These are phyloP conservation scores for Platorchestia sp. DNA, from an alignment of 1,140 invertebrate species.

Conservation along the genomic window DNA sequence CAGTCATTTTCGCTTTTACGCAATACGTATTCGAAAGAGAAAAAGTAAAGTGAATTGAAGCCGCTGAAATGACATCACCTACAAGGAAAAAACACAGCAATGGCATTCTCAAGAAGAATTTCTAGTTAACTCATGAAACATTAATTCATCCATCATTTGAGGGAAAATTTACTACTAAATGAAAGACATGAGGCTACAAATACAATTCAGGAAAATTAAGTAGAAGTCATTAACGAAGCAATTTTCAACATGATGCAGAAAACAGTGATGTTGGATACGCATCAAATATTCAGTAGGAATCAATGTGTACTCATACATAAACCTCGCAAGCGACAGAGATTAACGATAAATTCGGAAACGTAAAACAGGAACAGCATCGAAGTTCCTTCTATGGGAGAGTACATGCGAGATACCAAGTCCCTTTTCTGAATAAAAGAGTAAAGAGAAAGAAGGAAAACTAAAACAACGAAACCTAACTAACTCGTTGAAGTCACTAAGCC, in stretches of 20 bases:
- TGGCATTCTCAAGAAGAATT: not conserved
- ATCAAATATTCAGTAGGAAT: not conserved
- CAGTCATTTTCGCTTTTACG: not conserved
- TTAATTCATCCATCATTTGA: not conserved
- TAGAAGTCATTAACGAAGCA: not conserved
- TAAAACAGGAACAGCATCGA: not conserved
- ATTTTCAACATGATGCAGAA: not conserved
- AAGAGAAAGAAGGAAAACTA: not conserved
- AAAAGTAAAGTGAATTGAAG: too few relatives aligned
- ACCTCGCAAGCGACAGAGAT: not conserved
- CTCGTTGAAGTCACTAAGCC: not conserved
- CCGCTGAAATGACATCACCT: not conserved
- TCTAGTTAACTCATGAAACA: not conserved
- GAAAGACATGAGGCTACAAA: not conserved
- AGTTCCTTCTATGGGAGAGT: not conserved
- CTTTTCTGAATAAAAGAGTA: not conserved
- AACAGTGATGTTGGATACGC: not conserved
- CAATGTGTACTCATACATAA: not conserved
- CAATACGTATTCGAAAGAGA: not conserved
- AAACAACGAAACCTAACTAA: not conserved
- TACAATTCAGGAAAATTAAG: not conserved
- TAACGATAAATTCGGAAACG: not conserved
- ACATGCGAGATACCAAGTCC: not conserved
- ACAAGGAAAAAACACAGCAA: not conserved
- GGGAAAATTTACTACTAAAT: not conserved